phyloP scores from a whole-genome alignment of 2,113 vertebrate genomes.

The Varanus salvator region DNA sequence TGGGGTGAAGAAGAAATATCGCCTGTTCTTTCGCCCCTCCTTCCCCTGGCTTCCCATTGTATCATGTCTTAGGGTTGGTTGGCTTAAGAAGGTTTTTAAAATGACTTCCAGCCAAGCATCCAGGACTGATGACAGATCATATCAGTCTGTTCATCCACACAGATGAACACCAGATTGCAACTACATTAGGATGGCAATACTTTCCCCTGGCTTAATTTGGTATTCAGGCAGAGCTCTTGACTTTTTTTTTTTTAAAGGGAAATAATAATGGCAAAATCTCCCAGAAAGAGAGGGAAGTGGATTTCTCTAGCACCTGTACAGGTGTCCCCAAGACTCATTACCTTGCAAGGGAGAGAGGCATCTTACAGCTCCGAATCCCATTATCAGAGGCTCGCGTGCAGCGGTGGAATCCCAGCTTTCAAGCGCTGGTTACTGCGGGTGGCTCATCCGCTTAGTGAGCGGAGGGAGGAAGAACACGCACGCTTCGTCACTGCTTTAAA shows the following conservation, averaged over 20 bases:
- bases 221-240: background rate
- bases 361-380: constrained; percentile 37
- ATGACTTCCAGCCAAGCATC: background rate
- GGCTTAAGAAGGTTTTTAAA: constrained; percentile 2
- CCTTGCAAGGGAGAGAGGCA: constrained; percentile 14
- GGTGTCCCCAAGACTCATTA: constrained; percentile 47
- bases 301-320: constrained; percentile 29
- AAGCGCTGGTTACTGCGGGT: constrained; percentile 38
- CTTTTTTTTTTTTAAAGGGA: background rate
- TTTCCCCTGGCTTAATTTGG: background rate
- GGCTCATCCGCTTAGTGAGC: constrained; percentile 33
- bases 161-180: background rate
- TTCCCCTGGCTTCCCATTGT: background rate
- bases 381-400: constrained; percentile 40
- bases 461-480: background rate
- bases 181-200: background rate
- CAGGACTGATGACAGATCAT: background rate
- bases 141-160: too few species aligned
- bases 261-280: constrained; percentile 42
- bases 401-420: background rate
- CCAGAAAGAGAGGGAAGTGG: constrained; percentile 30
- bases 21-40: background rate
- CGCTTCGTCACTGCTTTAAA: constrained; percentile 50
- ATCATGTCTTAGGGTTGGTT: background rate
- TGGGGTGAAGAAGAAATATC: background rate